Evolutionary conservation across 92 coral and sea anemone species (phyloP), one percentile per base, ranked within the genome.

Genomic region (Parazoanthus swiftii): DNA sequence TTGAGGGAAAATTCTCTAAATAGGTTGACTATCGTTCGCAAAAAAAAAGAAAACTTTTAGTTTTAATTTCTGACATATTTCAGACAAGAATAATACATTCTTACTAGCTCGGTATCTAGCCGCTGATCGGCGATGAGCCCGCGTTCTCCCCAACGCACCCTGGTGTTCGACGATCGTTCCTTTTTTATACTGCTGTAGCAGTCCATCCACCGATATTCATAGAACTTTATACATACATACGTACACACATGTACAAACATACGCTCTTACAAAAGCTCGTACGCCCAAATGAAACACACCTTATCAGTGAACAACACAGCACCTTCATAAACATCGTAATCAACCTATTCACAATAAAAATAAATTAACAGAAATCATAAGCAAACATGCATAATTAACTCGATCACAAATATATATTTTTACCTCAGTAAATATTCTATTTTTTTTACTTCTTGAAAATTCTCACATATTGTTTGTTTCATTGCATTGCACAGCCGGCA

Each of bases 301-400:
- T 82, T 23, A 25, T 82, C 86, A 23, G 50, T 82, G 77, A 82
- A 82, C 25, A 44, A 66, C 21, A 82, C 86, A 1, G 63, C 86
- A 66, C 77, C 77, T 67, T 38, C 77, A 42, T 21, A 82, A 26
- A 82, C 77, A 67, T 82, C 86, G 38, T 82, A 82, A n/a, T 82
- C 86, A 82, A 82, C 86, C 86, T 82, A 82, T 10, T 10, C 46
- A 82, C 35, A 82, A 82, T 46, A 67, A 37, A 81, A 82, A 43
- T 1, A 82, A 82, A 82, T 37, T 5, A 77, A 43, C 15, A 20
- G 8, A 77, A 21, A 77, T 26, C 14, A 46, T 21, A 42, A 77
- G 59, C 56, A 48, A 63, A 38, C 18, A 65, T 51, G 35, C 35
- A 65, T 59, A 26, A 16, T 5, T 14, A 74, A 74, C n/a, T 63